Evolutionary conservation across 2,113 vertebrate genomes (phyloP).

Genomic region (Cyanoderma ruficeps): DNA sequence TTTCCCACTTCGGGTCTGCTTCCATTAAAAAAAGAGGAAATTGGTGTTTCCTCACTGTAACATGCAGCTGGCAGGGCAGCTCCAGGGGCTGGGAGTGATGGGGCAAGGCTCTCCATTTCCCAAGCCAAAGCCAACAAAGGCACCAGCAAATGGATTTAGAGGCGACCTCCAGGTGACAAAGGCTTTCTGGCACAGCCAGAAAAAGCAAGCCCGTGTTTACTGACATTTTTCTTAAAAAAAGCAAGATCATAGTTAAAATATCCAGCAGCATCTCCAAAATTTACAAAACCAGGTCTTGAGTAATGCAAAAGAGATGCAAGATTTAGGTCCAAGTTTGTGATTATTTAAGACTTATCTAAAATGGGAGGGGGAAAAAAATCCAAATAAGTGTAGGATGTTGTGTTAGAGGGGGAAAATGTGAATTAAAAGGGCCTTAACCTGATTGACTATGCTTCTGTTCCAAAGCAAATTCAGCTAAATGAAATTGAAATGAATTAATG

Average conservation of each 20-base stretch:
- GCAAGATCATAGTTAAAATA: background rate
- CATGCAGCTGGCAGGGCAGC: background rate
- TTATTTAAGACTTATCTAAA: background rate
- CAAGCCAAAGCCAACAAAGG: background rate
- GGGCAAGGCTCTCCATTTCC: background rate
- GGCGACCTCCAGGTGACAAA: background rate
- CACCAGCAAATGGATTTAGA: background rate
- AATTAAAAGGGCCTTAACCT: conserved; percentile 1
- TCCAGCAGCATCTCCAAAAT: background rate
- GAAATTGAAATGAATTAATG: background rate
- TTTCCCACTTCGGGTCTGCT: background rate
- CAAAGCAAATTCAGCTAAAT: background rate
- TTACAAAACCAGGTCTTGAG: background rate
- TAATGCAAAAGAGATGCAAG: background rate
- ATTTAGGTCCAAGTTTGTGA: background rate
- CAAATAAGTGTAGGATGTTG: background rate
- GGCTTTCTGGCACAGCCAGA: background rate
- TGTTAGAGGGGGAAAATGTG: background rate
- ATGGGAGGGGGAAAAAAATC: background rate
- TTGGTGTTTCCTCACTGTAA: background rate
- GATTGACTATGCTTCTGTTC: background rate
- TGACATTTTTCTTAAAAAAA: background rate
- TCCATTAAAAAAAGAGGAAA: background rate
- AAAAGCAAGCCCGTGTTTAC: accelerated
- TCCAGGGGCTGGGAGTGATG: background rate